These are phyloP conservation scores for Actias luna DNA, from an alignment of 2,888 invertebrate species.

Conservation along the genomic window DNA sequence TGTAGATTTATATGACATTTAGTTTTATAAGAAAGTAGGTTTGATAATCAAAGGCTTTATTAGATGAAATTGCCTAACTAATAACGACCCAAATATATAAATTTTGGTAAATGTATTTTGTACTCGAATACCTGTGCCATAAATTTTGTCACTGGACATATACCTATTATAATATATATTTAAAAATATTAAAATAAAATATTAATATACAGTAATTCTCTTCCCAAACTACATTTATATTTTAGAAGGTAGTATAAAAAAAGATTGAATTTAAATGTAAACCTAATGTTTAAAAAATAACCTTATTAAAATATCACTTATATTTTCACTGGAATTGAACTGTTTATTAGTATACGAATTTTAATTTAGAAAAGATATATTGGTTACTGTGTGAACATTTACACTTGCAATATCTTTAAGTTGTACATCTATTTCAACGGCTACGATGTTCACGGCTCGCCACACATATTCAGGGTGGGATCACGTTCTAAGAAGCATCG, in stretches of 20 bases:
- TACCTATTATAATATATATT: no score
- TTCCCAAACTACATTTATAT: neutral
- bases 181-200: neutral
- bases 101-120: no score
- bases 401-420: constrained; percentile 44
- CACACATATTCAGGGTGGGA: constrained; percentile 93
- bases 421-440: constrained; percentile 97
- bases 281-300: neutral
- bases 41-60: no score
- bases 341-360: neutral
- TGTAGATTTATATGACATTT: no score
- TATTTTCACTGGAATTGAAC: neutral
- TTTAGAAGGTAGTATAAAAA: neutral
- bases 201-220: neutral
- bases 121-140: no score
- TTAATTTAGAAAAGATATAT: neutral
- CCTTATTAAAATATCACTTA: neutral
- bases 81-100: no score
- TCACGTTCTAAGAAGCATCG: constrained; percentile 82
- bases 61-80: no score
- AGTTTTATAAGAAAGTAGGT: no score
- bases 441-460: constrained; percentile 90
- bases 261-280: neutral
- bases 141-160: no score
- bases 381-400: neutral